phyloP scores from a whole-genome alignment of 64 coral and sea anemone genomes.

The Orbicella faveolata region DNA sequence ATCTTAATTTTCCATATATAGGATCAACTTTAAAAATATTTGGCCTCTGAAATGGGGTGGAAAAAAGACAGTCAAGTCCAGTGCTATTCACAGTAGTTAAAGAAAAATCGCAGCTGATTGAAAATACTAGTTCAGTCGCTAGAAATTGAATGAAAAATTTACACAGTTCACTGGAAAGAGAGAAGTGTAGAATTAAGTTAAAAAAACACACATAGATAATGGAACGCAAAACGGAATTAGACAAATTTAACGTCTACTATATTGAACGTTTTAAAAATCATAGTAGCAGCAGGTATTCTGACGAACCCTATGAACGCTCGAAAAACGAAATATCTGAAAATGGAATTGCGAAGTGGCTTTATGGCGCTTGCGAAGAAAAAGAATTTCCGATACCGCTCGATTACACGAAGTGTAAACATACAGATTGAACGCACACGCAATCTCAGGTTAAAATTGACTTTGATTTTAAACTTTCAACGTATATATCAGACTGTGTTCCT shows the following conservation, averaged over 20 bases:
- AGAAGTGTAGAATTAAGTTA: not conserved
- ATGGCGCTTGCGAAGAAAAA: not conserved
- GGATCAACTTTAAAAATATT: constrained; percentile 12
- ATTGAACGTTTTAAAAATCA: not conserved
- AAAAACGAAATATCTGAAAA: not conserved
- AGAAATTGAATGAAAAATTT: not conserved
- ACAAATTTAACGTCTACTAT: not conserved
- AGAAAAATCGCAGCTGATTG: not conserved
- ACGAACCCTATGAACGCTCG: not conserved
- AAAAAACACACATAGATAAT: not conserved
- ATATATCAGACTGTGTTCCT: not conserved
- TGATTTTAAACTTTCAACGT: not conserved
- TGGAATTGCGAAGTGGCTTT: not conserved
- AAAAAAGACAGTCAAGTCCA: not conserved
- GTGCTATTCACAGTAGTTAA: not conserved
- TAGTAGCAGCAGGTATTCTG: not conserved
- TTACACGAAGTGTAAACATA: constrained; percentile 19
- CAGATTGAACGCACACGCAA: not conserved
- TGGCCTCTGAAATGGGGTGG: not conserved
- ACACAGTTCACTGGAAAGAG: not conserved
- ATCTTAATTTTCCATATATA: not conserved
- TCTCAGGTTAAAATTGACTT: constrained; percentile 3
- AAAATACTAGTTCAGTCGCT: not conserved
- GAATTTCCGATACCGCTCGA: not conserved
- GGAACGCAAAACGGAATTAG: not conserved